Evolutionary conservation across 1,140 invertebrate genomes (phyloP), one percentile per base, ranked within the genome.

Genomic region (Cherax quadricarinatus): DNA sequence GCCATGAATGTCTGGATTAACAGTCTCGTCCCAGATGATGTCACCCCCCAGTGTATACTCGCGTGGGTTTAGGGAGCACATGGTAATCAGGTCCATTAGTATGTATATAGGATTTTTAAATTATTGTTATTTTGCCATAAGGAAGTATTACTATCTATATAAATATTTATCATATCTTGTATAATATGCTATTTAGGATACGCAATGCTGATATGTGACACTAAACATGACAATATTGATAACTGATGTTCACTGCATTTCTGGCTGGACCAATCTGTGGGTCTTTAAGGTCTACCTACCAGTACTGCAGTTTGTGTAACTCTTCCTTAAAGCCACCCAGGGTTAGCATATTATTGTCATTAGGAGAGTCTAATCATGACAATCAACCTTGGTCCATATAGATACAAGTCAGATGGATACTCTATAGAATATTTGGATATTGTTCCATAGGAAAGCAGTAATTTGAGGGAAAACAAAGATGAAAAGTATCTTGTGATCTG

Each of bases 91-190:
- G 85, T 86, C 82, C 88, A 89, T 91, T 86, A 86, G 90, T 91
- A 86, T 91, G 90, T 91, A 91, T 91, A 91, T 91, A 91, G 90
- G 90, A 91, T 86, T 86, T 91, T 91, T 91, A 91, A 91, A 91
- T 91, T 91, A 91, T 91, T 91, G 90, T 91, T 91, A 91, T 91
- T 91, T 91, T 91, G 90, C 90, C 90, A 91, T 91, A 91, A 91
- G 90, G 84, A 91, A 91, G 90, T 91, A 91, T 91, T 91, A 91
- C 90, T 91, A 87, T 86, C 90, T 91, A 81, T 91, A 91, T 86
- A 86, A 73, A 91, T 87, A 91, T 91, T 91, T 91, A 91, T 91
- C 90, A 87, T 91, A 86, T 84, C 88, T 89, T 91, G 90, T 91
- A 91, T 87, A 80, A 91, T 91, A 91, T 91, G 84, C 90, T 91